These are phyloP conservation scores for Rhinatrema bivittatum DNA, from an alignment of 2,797 vertebrate genomes.

Conservation along the genomic window DNA sequence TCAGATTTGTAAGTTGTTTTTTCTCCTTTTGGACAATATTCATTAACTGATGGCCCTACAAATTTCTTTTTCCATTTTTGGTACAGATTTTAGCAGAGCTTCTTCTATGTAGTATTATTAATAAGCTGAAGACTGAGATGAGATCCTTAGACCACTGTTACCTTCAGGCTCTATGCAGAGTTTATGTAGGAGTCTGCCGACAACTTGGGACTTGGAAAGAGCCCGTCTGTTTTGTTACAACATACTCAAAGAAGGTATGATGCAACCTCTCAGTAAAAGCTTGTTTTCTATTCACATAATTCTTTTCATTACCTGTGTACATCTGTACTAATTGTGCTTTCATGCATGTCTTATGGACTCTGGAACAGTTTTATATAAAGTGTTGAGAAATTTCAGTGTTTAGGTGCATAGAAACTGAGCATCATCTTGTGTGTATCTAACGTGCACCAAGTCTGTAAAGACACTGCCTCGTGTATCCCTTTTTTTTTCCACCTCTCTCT, in stretches of 20 bases:
- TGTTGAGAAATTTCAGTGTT: neutral
- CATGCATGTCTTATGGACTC: too few relatives aligned
- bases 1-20: too few relatives aligned
- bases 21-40: too few relatives aligned
- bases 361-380: too few relatives aligned
- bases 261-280: neutral
- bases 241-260: slow-evolving; percentile 80
- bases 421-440: too few relatives aligned
- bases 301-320: too few relatives aligned
- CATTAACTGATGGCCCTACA: too few relatives aligned
- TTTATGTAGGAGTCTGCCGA: slow-evolving; percentile 81
- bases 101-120: slow-evolving; percentile 63
- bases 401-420: too few relatives aligned
- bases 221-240: slow-evolving; percentile 79
- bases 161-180: slow-evolving; percentile 78
- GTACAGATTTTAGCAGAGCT: slow-evolving; percentile 58
- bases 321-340: too few relatives aligned
- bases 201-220: slow-evolving; percentile 73
- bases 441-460: too few relatives aligned
- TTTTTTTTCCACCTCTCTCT: too few relatives aligned
- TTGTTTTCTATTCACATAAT: neutral
- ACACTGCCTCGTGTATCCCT: too few relatives aligned
- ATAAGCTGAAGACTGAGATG: slow-evolving; percentile 70
- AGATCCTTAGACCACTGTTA: slow-evolving; percentile 34
- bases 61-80: slow-evolving; percentile 9